These are phyloP conservation scores for Harpagoxenus sublaevis DNA, from an alignment of 2,888 invertebrate genomes.

Conservation along the genomic window DNA sequence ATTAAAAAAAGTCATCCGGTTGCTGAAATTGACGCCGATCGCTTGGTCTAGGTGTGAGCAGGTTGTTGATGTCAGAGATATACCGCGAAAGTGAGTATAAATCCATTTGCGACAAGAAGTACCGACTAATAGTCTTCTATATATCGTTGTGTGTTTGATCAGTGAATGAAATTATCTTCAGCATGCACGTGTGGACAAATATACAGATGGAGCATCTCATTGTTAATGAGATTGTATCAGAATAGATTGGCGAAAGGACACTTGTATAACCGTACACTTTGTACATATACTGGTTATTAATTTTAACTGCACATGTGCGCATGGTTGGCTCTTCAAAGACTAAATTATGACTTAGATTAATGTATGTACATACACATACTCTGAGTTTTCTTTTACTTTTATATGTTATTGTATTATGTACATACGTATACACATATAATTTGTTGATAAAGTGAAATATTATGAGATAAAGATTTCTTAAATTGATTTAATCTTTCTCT, in stretches of 20 bases:
- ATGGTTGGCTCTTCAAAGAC: not conserved
- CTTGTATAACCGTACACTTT: not conserved
- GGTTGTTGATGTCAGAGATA: constrained; percentile 70
- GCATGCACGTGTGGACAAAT: not conserved
- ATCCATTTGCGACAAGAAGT: not conserved
- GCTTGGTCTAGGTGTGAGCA: not conserved
- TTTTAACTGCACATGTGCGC: not conserved
- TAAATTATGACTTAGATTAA: constrained; percentile 8
- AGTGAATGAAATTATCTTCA: constrained; percentile 4
- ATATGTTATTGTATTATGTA: not conserved
- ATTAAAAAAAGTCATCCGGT: constrained; percentile 6
- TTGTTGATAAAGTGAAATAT: not conserved
- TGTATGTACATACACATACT: not conserved
- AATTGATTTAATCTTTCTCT: not conserved
- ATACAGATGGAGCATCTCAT: not conserved
- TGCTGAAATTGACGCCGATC: not conserved
- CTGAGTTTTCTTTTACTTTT: not conserved
- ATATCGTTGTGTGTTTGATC: not conserved
- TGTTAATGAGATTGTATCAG: not conserved
- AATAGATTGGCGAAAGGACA: constrained; percentile 2
- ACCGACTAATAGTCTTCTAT: not conserved
- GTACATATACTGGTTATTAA: not conserved
- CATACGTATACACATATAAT: not conserved
- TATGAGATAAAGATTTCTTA: not conserved
- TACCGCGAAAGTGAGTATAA: constrained; percentile 73